These are phyloP conservation scores for Diarsia brunnea DNA, from an alignment of 2,888 invertebrate genomes.

Conservation along the genomic window DNA sequence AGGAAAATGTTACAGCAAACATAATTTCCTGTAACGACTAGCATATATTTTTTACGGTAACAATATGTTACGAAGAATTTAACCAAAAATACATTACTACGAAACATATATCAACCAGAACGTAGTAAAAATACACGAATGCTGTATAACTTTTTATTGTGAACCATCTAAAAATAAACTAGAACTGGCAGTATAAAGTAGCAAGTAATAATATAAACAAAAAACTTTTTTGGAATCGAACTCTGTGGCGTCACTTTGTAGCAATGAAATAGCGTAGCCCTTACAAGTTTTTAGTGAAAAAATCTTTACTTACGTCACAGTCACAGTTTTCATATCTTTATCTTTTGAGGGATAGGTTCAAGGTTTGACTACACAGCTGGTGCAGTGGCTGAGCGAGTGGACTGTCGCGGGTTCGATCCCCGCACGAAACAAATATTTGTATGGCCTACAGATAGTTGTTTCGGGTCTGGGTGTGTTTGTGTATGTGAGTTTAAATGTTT, in stretches of 20 bases:
- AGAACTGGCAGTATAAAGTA: neutral
- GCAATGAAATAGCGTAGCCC: constrained; percentile 17
- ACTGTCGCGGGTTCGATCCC: no score
- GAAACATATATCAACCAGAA: neutral
- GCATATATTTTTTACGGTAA: no score
- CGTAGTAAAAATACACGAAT: neutral
- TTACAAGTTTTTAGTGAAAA: constrained; percentile 46
- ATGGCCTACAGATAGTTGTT: no score
- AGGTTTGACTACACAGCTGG: no score
- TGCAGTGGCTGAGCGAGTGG: no score
- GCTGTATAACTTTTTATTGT: neutral
- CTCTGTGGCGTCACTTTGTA: constrained; percentile 23
- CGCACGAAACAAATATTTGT: no score
- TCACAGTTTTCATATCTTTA: constrained; percentile 27
- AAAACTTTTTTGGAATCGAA: constrained; percentile 21
- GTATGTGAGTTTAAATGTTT: no score
- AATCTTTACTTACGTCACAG: constrained; percentile 14
- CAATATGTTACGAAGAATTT: no score
- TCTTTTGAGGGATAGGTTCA: constrained; percentile 5
- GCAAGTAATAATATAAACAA: constrained; percentile 3
- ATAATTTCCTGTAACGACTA: neutral
- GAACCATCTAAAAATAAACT: neutral
- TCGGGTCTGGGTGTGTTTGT: no score
- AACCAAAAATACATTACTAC: neutral
- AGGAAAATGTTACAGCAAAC: neutral